Evolutionary conservation across 2,797 vertebrate species (phyloP).

Genomic region (Thaleichthys pacificus): DNA sequence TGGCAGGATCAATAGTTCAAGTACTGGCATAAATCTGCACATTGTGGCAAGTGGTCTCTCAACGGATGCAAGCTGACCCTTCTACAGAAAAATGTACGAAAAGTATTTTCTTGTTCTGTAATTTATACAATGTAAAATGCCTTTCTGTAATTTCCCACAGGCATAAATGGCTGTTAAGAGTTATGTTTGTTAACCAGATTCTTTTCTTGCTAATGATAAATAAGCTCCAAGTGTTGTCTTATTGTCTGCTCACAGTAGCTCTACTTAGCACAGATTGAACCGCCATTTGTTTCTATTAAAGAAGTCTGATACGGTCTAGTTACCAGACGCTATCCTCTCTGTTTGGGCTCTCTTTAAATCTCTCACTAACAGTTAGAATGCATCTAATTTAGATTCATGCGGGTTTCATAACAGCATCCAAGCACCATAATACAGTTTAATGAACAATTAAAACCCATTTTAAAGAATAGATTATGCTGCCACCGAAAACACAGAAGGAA

Average conservation of each 20-base stretch:
- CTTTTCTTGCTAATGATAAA: neutral
- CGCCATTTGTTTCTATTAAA: constrained; percentile 4
- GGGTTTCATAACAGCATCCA: no score
- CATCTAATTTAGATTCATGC: no score
- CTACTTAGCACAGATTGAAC: neutral
- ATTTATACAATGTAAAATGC: neutral
- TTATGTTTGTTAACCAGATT: neutral
- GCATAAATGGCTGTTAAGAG: neutral
- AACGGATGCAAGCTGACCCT: neutral
- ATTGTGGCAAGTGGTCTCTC: neutral
- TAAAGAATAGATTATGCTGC: neutral
- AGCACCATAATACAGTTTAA: neutral
- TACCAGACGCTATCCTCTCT: no score
- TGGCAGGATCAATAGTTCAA: neutral
- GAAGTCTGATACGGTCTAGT: neutral
- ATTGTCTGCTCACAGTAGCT: neutral
- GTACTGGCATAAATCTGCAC: no score
- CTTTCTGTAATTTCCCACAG: neutral
- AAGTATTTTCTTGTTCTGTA: neutral
- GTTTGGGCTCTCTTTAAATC: no score
- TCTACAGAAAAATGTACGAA: neutral
- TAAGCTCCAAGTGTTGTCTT: neutral
- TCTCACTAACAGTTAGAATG: no score
- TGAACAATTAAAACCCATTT: neutral
- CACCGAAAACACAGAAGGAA: neutral